Evolutionary conservation across 2,797 vertebrate genomes (phyloP).

Genomic region (Esox lucius): DNA sequence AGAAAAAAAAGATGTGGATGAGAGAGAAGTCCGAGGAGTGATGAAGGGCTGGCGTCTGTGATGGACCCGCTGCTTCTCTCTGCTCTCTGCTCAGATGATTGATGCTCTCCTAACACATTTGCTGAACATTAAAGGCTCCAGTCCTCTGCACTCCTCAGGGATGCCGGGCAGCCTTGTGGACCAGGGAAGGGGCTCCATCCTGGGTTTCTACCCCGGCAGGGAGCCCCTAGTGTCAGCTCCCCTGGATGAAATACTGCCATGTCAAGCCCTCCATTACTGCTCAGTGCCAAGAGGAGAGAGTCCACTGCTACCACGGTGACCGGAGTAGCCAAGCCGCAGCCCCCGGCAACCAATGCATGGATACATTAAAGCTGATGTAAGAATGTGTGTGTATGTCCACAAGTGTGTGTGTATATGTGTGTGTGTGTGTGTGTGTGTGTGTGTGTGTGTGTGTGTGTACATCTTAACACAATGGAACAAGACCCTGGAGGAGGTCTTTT

Average conservation of each 20-base stretch:
- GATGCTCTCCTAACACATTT: constrained; percentile 68
- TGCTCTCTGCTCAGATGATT: constrained; percentile 49
- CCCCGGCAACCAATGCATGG: neutral
- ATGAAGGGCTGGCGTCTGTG: constrained; percentile 47
- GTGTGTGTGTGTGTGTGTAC: neutral
- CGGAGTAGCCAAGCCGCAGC: neutral
- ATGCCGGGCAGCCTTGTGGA: constrained; percentile 25
- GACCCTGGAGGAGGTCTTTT: constrained; percentile 18
- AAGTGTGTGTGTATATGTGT: neutral
- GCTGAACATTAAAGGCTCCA: constrained; percentile 65
- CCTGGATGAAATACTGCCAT: constrained; percentile 45
- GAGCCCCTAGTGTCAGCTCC: constrained; percentile 41
- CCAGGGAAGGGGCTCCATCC: constrained; percentile 33
- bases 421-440: neutral
- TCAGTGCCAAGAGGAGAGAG: constrained; percentile 28
- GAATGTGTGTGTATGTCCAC: constrained; percentile 9
- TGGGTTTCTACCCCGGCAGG: constrained; percentile 27
- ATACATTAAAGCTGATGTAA: neutral
- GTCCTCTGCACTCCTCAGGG: constrained; percentile 19
- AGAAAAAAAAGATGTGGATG: constrained; percentile 24
- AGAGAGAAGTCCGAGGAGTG: constrained; percentile 31
- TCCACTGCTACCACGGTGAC: neutral
- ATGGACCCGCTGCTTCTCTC: constrained; percentile 34
- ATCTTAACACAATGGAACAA: constrained; percentile 11
- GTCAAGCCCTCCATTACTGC: constrained; percentile 47